Base-by-base conservation (phyloP, 2,888 invertebrate genomes). In the Congeria kusceri region DNA sequence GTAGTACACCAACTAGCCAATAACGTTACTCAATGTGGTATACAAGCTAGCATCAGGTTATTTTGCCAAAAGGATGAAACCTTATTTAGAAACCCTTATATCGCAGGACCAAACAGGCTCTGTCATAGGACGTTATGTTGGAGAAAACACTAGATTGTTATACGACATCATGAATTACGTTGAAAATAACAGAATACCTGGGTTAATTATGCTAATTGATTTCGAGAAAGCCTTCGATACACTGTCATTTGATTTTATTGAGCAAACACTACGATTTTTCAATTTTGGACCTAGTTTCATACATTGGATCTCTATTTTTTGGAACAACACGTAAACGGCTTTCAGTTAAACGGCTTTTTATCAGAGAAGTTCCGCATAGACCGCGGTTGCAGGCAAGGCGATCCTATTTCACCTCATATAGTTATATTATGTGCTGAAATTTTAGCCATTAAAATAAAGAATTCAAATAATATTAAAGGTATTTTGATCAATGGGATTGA, bases 71-170 rank as follows among this genome's bases (percentile, higher is more conserved):
- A 70, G 73, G 27, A 28, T 80, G 7, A 84, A 80, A 75, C 7
- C 20, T n/a, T 57, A 77, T 23, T 56, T 79, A 39, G 18, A 69
- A 29, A 25, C 28, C 23, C 5, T 83, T 25, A 74, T 80, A 25
- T 28, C 18, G 28, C 39, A 39, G 39, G 72, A 77, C 39, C 83
- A 81, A 62, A 81, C 75, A 28, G 77, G 75, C 29, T 85, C 79
- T 58, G 61, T 85, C 0, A 32, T 27, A 44, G 65, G 73, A 13
- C 68, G 82, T 53, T 70, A 57, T 56, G 73, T 83, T 53, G 81
- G 73, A 7, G 81, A 81, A 69, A 80, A 85, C 39, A 77, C 69
- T 32, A 71, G n/a, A n/a, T n/a, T n/a, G n/a, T n/a, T n/a, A n/a
- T 83, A 78, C 65, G 83, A 81, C 69, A 77, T 85, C 20, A 64